phyloP scores from a whole-genome alignment of 30 jellyfish, hydroid and myxozoan species.

The Pelagia noctiluca region DNA sequence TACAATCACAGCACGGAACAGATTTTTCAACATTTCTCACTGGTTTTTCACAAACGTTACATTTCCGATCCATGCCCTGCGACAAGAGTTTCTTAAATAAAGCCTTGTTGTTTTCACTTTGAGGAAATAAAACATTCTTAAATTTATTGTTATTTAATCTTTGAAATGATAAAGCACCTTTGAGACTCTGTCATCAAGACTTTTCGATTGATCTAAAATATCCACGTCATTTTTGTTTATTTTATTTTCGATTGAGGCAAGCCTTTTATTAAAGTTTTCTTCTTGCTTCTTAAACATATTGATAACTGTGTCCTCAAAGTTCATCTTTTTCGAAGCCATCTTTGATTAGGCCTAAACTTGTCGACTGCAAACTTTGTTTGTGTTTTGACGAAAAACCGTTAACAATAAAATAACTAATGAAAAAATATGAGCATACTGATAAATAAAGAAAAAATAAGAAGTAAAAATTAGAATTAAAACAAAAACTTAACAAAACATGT shows the following conservation, averaged over 20 bases:
- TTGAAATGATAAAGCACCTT: background rate
- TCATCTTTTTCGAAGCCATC: background rate
- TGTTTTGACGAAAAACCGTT: background rate
- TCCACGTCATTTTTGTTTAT: background rate
- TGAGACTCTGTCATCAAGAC: background rate
- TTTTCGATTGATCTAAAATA: background rate
- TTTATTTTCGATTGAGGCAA: background rate
- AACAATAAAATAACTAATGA: background rate
- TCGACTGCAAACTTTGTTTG: background rate
- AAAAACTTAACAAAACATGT: background rate
- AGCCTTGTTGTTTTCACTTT: conserved; percentile 1
- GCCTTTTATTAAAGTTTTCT: background rate
- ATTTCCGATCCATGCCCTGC: conserved; percentile 5
- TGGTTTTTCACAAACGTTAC: background rate
- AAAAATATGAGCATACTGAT: background rate
- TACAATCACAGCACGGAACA: conserved; percentile 6
- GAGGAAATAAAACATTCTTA: background rate
- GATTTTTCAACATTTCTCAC: conserved; percentile 2
- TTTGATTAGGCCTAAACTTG: too few species aligned
- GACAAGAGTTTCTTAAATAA: background rate
- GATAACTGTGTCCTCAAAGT: background rate
- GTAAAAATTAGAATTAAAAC: background rate
- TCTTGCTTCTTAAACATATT: background rate
- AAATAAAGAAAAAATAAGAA: too few species aligned
- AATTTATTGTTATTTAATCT: background rate